Percentiles rank a stretch among this genome's conserved stretches.
phyloP scores from a whole-genome alignment of 2,888 invertebrate genomes.

The Abrostola tripartita region DNA sequence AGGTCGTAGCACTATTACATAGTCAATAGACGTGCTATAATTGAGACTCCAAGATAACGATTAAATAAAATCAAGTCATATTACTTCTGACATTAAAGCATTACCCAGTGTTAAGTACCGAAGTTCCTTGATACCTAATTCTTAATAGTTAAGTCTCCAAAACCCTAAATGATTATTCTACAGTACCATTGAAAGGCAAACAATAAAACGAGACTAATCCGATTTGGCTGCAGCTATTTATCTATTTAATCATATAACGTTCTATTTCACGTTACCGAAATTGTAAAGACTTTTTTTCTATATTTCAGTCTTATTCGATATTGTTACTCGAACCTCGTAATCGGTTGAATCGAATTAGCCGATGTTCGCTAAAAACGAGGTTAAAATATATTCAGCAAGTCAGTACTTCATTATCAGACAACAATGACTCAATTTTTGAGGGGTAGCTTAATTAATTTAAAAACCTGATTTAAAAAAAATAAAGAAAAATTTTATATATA shows the following conservation, averaged over 20 bases:
- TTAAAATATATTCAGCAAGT: conserved; percentile 46
- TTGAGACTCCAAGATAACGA: no score
- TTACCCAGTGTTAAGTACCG: no score
- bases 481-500: background rate
- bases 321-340: conserved; percentile 7
- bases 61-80: no score
- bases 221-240: conserved; percentile 1
- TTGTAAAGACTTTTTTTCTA: conserved; percentile 9
- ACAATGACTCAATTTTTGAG: conserved; percentile 23
- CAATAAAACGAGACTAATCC: background rate
- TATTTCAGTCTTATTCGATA: conserved; percentile 22
- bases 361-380: conserved; percentile 21
- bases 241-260: conserved; percentile 12
- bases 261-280: conserved; percentile 4
- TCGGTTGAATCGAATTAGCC: conserved; percentile 30
- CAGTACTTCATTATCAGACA: conserved; percentile 41
- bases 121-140: no score
- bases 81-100: no score
- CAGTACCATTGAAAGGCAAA: background rate
- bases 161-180: no score
- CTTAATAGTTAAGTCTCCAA: no score
- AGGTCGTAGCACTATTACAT: no score
- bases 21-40: no score
- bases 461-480: background rate
- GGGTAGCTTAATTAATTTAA: conserved; percentile 7